Percentiles rank a stretch among this genome's conserved stretches.
These are phyloP conservation scores for Hemibagrus guttatus DNA, from an alignment of 2,797 vertebrate genomes.

Conservation along the genomic window DNA sequence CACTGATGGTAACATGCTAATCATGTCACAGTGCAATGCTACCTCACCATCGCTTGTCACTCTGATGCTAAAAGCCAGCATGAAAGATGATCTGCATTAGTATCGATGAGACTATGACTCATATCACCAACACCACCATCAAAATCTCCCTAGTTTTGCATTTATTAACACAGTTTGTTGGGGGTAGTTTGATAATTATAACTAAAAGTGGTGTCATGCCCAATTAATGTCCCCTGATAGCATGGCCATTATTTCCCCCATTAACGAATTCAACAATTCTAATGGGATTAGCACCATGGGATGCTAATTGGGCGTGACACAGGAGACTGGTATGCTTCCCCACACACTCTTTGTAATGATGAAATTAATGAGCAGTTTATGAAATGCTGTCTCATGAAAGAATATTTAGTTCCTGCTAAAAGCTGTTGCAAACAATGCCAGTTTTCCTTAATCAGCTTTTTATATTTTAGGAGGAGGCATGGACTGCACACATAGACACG, in stretches of 20 bases:
- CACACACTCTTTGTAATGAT: conserved; percentile 88
- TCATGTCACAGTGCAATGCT: conserved; percentile 69
- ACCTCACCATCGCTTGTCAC: conserved; percentile 67
- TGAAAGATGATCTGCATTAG: conserved; percentile 69
- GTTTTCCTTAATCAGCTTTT: conserved; percentile 28
- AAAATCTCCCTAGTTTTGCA: conserved; percentile 61
- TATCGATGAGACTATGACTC: conserved; percentile 67
- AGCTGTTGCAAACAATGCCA: conserved; percentile 82
- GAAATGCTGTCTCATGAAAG: conserved; percentile 90
- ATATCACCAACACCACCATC: conserved; percentile 22
- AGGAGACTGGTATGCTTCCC: conserved; percentile 95
- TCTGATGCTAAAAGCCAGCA: conserved; percentile 79
- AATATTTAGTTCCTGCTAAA: conserved; percentile 85
- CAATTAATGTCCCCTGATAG: conserved; percentile 99
- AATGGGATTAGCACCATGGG: conserved; percentile 98
- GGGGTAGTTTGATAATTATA: conserved; percentile 97
- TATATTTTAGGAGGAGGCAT: background rate
- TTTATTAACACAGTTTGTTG: conserved; percentile 96
- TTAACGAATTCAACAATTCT: conserved; percentile 99
- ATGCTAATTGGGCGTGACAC: conserved; percentile 99
- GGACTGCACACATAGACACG: background rate
- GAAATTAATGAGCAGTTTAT: conserved; percentile 95
- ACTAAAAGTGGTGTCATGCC: conserved; percentile 98
- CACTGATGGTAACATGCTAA: conserved; percentile 79
- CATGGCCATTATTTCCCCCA: conserved; percentile 99